These are phyloP conservation scores for Doryteuthis pealeii DNA, from an alignment of 1,140 invertebrate genomes.

Conservation along the genomic window DNA sequence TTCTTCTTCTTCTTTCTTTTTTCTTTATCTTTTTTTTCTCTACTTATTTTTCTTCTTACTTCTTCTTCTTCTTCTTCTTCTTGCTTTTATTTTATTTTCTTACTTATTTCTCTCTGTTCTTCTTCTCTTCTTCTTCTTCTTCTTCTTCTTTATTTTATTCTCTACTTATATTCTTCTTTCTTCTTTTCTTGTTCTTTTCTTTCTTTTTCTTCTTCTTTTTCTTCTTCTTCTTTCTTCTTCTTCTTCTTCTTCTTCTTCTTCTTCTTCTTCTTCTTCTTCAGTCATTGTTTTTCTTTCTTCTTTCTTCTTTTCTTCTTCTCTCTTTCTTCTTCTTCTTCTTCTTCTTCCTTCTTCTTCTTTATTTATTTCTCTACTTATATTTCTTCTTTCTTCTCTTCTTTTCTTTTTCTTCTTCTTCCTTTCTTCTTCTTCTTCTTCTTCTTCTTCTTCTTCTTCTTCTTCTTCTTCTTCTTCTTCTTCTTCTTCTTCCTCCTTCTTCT, in stretches of 20 bases:
- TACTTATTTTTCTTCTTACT: too few relatives aligned
- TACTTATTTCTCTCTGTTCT: too few relatives aligned
- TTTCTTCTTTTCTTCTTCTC: slow-evolving; percentile 9
- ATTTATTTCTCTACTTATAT: too few relatives aligned
- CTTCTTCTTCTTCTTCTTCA: background rate
- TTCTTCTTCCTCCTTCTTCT: slow-evolving; percentile 11
- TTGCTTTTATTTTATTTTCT: too few relatives aligned
- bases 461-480: slow-evolving; percentile 15
- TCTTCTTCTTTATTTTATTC: too few relatives aligned
- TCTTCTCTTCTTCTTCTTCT: too few relatives aligned
- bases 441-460: slow-evolving; percentile 17
- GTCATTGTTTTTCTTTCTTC: background rate
- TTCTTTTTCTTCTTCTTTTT: slow-evolving; percentile 19
- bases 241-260: background rate
- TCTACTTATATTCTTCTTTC: too few relatives aligned
- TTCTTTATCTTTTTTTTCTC: too few relatives aligned
- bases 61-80: too few relatives aligned
- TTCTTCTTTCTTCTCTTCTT: background rate
- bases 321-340: slow-evolving; percentile 10
- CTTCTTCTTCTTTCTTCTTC: slow-evolving; percentile 16
- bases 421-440: slow-evolving; percentile 1
- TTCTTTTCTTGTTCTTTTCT: too few relatives aligned
- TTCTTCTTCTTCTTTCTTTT: too few relatives aligned
- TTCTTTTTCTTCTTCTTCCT: background rate
- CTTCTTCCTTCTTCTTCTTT: background rate